A percentile compares a stretch with the other conserved stretches of the same genome.
Conservation (phyloP, 2,888 invertebrate species). For the Smittia aterrima region DNA sequence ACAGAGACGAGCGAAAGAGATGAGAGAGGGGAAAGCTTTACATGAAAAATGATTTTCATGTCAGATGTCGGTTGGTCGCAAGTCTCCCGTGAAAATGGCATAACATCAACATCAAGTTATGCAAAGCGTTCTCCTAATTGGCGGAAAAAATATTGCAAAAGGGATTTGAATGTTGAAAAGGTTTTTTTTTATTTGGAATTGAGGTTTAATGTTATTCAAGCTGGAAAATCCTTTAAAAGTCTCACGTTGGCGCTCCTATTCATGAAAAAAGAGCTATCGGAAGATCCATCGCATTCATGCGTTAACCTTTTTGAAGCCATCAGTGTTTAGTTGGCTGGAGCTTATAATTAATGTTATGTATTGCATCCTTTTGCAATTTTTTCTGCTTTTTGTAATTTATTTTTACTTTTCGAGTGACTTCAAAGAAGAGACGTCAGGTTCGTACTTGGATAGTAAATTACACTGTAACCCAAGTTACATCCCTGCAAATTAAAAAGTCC, state of each 20-base stretch:
- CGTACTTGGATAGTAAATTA: too few species aligned
- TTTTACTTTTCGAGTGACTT: neutral
- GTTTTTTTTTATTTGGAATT: neutral
- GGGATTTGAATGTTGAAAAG: neutral
- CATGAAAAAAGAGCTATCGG: too few species aligned
- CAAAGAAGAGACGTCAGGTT: neutral
- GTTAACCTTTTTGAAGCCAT: neutral
- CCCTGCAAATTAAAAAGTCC: too few species aligned
- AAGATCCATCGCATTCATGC: neutral
- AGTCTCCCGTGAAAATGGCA: constrained; percentile 34
- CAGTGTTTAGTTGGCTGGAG: neutral
- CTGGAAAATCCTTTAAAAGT: neutral
- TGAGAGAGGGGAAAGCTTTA: neutral
- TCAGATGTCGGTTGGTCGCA: constrained; percentile 24
- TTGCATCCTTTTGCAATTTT: constrained; percentile 18
- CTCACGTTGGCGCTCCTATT: neutral
- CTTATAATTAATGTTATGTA: constrained; percentile 12
- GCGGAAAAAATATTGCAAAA: constrained; percentile 18
- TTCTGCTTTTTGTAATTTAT: constrained; percentile 15
- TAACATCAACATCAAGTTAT: constrained; percentile 27
- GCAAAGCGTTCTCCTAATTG: constrained; percentile 31
- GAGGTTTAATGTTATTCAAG: neutral
- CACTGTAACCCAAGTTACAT: too few species aligned
- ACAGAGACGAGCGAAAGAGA: neutral
- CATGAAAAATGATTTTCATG: neutral